Percentiles rank a stretch among this genome's conserved stretches.
These are phyloP conservation scores for Nibea albiflora DNA, from an alignment of 2,113 vertebrate genomes.

Conservation along the genomic window DNA sequence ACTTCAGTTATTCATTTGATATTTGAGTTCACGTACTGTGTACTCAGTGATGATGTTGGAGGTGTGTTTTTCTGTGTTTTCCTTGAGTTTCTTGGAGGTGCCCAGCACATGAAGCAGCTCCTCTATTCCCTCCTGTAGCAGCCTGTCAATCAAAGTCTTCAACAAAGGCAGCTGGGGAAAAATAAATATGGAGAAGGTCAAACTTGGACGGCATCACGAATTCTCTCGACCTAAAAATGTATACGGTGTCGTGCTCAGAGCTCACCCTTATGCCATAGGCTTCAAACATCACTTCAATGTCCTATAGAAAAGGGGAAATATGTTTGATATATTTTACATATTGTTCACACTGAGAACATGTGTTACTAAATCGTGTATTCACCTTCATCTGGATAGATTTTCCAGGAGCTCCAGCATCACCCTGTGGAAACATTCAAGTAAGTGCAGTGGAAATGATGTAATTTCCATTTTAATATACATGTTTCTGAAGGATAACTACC, in stretches of 20 bases:
- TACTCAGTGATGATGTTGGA: constrained; percentile 74
- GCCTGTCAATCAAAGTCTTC: constrained; percentile 85
- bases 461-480: constrained; percentile 19
- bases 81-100: constrained; percentile 64
- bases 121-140: constrained; percentile 86
- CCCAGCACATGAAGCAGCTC: constrained; percentile 78
- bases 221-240: constrained; percentile 4
- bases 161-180: constrained; percentile 86
- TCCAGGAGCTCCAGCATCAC: constrained; percentile 76
- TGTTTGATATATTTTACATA: not conserved
- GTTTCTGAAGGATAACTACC: constrained; percentile 63
- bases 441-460: not conserved
- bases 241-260: not conserved
- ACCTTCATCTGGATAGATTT: constrained; percentile 83
- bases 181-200: constrained; percentile 35
- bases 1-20: not conserved
- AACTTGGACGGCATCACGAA: not conserved
- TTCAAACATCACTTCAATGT: constrained; percentile 91
- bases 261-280: constrained; percentile 90
- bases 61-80: constrained; percentile 70
- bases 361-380: constrained; percentile 20
- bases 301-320: constrained; percentile 76
- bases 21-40: constrained; percentile 66
- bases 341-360: constrained; percentile 6
- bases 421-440: constrained; percentile 67